Conservation (phyloP, 2,888 invertebrate genomes). For the Rotaria sp. region DNA sequence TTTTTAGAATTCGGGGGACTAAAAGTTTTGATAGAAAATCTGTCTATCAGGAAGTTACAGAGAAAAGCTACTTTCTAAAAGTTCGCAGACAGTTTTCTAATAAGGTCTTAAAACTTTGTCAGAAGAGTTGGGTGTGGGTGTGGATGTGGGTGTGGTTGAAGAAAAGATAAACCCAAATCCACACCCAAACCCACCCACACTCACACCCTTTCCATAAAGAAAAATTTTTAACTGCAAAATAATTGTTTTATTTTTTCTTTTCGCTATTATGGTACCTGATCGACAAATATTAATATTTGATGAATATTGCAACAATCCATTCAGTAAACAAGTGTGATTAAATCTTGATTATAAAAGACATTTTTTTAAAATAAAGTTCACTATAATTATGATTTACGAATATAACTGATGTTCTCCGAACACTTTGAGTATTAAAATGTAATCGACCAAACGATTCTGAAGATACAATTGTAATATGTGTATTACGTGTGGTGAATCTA, state of each 20-base stretch:
- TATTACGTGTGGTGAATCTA: slow-evolving; percentile 54
- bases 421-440: slow-evolving; percentile 72
- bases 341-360: neutral
- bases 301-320: slow-evolving; percentile 56
- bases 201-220: too few relatives aligned
- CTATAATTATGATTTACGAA: slow-evolving; percentile 72
- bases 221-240: too few relatives aligned
- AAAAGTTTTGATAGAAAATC: too few relatives aligned
- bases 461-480: slow-evolving; percentile 52
- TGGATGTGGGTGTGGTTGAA: too few relatives aligned
- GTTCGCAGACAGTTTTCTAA: too few relatives aligned
- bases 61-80: too few relatives aligned
- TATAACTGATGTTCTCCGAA: slow-evolving; percentile 71
- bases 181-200: too few relatives aligned
- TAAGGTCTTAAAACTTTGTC: too few relatives aligned
- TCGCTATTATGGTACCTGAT: slow-evolving; percentile 58
- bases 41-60: too few relatives aligned
- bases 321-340: slow-evolving; percentile 54
- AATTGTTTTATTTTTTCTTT: slow-evolving; percentile 37
- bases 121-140: too few relatives aligned
- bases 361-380: slow-evolving; percentile 45
- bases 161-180: too few relatives aligned
- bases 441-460: slow-evolving; percentile 64
- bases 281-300: slow-evolving; percentile 56
- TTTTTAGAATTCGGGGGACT: too few relatives aligned